A percentile compares a stretch with the other conserved stretches of the same genome.
phyloP scores from a whole-genome alignment of 2,113 vertebrate genomes.

The Indri indri region DNA sequence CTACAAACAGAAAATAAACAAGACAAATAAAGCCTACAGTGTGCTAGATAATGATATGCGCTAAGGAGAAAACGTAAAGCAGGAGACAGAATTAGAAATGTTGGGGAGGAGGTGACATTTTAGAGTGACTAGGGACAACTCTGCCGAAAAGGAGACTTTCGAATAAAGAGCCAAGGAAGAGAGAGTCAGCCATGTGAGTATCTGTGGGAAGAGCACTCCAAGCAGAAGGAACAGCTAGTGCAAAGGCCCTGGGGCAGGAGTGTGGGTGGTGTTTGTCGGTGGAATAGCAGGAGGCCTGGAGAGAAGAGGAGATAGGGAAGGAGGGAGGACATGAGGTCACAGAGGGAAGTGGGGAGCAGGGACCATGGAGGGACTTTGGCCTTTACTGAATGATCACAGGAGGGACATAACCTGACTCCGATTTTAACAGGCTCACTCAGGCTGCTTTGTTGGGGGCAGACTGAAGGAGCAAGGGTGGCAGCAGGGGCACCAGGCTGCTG shows the following conservation, averaged over 20 bases:
- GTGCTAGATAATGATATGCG: too few species aligned
- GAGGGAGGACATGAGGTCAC: not conserved
- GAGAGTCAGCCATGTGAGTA: not conserved
- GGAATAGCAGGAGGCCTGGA: not conserved
- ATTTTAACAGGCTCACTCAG: not conserved
- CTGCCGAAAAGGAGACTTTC: not conserved
- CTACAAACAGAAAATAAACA: not conserved
- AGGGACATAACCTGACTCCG: not conserved
- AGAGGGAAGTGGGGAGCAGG: not conserved
- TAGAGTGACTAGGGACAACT: not conserved
- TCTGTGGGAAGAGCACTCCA: not conserved
- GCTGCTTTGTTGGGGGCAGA: not conserved
- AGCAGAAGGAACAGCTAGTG: not conserved
- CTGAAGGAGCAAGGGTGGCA: not conserved
- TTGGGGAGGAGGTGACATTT: not conserved
- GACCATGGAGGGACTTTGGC: not conserved
- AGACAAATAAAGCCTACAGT: not conserved
- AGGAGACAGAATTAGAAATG: too few species aligned
- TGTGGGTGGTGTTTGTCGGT: not conserved
- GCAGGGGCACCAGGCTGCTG: not conserved
- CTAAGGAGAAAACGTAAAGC: not conserved
- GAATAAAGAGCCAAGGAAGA: not conserved
- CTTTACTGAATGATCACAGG: not conserved
- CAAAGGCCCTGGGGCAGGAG: not conserved
- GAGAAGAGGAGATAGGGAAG: not conserved